Evolutionary conservation across 2,888 invertebrate genomes (phyloP).

Genomic region (Lucinisca nassula): DNA sequence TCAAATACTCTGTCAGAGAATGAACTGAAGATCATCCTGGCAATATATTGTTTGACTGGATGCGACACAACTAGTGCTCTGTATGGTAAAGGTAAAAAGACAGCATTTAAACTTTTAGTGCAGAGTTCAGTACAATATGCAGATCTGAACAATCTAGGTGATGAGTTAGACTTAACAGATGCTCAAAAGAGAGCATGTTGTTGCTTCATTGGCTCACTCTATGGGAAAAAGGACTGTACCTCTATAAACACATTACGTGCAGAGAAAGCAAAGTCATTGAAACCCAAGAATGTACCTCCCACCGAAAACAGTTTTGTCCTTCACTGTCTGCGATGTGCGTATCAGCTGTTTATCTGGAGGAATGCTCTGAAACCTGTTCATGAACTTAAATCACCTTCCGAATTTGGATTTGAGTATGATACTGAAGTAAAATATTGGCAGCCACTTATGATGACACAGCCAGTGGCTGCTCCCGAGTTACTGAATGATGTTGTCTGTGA

Average conservation of each 20-base stretch:
- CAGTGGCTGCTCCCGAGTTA: neutral
- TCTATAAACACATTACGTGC: neutral
- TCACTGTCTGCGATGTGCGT: neutral
- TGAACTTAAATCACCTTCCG: neutral
- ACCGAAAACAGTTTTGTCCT: slow-evolving; percentile 31
- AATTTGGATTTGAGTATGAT: neutral
- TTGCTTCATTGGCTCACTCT: slow-evolving; percentile 3
- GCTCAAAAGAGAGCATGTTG: slow-evolving; percentile 8
- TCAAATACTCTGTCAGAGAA: neutral
- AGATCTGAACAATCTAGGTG: neutral
- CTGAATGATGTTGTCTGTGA: neutral
- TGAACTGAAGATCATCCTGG: neutral
- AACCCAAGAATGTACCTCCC: slow-evolving; percentile 26
- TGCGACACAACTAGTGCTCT: slow-evolving; percentile 34
- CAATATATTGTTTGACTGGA: slow-evolving; percentile 28
- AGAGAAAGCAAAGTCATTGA: neutral
- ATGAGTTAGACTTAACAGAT: neutral
- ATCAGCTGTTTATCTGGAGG: neutral
- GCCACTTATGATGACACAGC: neutral
- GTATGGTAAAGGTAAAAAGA: slow-evolving; percentile 37
- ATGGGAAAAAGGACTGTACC: neutral
- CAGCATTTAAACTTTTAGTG: slow-evolving; percentile 22
- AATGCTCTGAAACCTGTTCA: neutral
- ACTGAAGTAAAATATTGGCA: neutral
- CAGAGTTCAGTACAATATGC: neutral